phyloP scores from a whole-genome alignment of 2,797 vertebrate genomes.

The Bryconaethiops microstoma region DNA sequence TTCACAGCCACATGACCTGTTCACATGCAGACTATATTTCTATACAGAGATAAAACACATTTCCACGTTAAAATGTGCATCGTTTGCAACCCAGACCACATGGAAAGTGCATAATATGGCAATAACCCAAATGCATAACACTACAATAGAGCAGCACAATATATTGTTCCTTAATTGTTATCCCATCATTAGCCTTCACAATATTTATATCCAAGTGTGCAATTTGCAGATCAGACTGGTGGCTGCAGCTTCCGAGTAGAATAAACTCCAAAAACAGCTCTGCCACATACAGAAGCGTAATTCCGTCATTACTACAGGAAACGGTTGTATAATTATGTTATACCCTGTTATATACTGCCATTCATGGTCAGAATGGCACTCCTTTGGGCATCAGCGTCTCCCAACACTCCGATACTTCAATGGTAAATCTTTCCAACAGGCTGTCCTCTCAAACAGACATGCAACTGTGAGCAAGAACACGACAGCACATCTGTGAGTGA shows the following conservation, averaged over 20 bases:
- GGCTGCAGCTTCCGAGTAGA: not conserved
- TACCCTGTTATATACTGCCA: too few species aligned
- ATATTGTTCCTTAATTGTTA: not conserved
- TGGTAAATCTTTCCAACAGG: not conserved
- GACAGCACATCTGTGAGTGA: constrained; percentile 13
- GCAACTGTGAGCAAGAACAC: not conserved
- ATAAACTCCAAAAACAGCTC: too few species aligned
- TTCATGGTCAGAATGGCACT: too few species aligned
- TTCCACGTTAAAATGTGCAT: not conserved
- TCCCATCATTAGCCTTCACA: not conserved
- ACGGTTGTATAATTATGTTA: too few species aligned
- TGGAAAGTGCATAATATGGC: too few species aligned
- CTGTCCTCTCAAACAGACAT: not conserved
- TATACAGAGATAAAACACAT: constrained; percentile 4
- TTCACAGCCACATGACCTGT: constrained; percentile 27
- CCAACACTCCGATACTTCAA: not conserved
- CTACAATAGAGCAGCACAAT: not conserved
- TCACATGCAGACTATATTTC: not conserved
- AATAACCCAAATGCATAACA: not conserved
- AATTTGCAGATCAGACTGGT: not conserved
- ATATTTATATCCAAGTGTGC: not conserved
- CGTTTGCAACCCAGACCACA: not conserved
- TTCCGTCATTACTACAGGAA: too few species aligned
- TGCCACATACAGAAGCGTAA: too few species aligned
- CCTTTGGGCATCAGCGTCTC: too few species aligned